A percentile compares a stretch with the other conserved stretches of the same genome.
Conservation (phyloP, 2,797 vertebrate species). For the Vultur gryphus region DNA sequence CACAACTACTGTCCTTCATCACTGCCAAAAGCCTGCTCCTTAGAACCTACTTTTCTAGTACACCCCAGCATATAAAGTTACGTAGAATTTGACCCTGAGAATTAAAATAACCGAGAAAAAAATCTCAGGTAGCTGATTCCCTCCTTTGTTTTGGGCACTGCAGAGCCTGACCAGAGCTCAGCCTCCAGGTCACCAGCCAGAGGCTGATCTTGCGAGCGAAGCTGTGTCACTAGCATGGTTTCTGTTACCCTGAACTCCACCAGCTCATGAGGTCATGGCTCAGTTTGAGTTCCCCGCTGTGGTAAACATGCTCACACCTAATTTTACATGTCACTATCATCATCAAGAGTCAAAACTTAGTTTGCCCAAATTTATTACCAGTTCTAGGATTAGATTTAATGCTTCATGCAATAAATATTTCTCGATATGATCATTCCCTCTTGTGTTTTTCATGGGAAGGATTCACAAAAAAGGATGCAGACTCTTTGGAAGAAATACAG, state of each 20-base stretch:
- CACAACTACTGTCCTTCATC: background rate
- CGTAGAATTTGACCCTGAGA: background rate
- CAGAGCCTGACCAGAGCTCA: background rate
- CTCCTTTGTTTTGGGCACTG: background rate
- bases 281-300: accelerated
- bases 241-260: background rate
- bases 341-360: background rate
- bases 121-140: background rate
- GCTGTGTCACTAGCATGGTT: background rate
- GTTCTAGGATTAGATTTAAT: background rate
- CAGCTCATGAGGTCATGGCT: background rate
- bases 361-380: background rate
- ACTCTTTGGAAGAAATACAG: background rate
- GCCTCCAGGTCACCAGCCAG: background rate
- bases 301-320: background rate
- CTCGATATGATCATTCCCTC: background rate
- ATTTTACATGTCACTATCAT: background rate
- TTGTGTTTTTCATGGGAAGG: background rate
- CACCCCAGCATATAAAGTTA: background rate
- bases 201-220: background rate
- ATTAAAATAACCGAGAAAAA: background rate
- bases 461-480: background rate
- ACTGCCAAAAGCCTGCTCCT: background rate
- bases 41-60: background rate
- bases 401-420: background rate